A percentile compares a stretch with the other conserved stretches of the same genome.
Evolutionary conservation across 2,113 vertebrate species (phyloP).

Genomic region (Chelonoidis abingdonii): DNA sequence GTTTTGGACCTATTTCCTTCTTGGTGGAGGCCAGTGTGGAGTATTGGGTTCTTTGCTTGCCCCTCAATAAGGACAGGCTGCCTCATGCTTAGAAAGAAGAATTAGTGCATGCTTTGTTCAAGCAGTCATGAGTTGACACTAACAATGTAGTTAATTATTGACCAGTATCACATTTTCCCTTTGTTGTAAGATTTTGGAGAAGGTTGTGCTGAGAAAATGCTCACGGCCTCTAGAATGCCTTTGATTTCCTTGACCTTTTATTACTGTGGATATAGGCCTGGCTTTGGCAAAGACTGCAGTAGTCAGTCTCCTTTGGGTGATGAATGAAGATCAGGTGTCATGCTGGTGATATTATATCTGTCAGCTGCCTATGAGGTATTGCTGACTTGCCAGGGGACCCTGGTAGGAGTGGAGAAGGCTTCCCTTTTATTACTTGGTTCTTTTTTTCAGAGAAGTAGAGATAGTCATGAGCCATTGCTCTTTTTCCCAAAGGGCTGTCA

Average conservation of each 20-base stretch:
- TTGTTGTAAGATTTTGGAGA: background rate
- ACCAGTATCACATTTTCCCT: background rate
- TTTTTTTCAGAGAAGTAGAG: background rate
- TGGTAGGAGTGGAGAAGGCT: background rate
- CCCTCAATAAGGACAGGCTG: background rate
- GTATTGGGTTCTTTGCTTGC: background rate
- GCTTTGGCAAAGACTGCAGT: background rate
- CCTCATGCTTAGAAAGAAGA: background rate
- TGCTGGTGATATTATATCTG: background rate
- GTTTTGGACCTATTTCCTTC: background rate
- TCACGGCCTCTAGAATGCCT: background rate
- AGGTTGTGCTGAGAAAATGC: no score
- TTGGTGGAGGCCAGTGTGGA: background rate
- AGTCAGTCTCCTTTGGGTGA: background rate
- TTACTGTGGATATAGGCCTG: background rate
- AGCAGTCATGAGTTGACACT: background rate
- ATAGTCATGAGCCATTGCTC: background rate
- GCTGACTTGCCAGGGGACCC: background rate
- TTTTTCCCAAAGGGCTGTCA: background rate
- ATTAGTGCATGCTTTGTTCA: background rate
- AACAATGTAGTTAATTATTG: background rate
- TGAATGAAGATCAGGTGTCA: background rate
- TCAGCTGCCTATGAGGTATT: background rate
- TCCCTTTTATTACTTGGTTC: background rate
- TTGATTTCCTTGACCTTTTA: background rate